These are phyloP conservation scores for Eupithecia centaureata DNA, from an alignment of 2,888 invertebrate genomes.

Conservation along the genomic window DNA sequence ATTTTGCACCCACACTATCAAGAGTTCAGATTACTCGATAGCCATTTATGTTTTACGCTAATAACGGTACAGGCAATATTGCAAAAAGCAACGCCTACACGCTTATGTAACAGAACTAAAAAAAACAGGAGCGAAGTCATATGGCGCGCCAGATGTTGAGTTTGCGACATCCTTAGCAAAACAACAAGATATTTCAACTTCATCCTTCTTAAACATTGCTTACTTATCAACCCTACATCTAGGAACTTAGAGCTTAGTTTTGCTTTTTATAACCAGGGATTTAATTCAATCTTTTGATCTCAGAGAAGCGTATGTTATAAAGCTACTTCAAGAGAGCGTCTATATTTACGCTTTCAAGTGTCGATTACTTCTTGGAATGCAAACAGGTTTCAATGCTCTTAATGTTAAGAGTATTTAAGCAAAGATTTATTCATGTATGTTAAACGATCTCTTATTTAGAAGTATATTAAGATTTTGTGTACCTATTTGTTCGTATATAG, in stretches of 20 bases:
- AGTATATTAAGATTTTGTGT: no score
- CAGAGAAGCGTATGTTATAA: not conserved
- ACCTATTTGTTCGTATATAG: no score
- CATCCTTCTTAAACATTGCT: not conserved
- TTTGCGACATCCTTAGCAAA: constrained; percentile 1
- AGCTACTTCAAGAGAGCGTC: constrained; percentile 1
- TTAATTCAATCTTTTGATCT: not conserved
- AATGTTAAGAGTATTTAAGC: not conserved
- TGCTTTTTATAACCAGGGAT: not conserved
- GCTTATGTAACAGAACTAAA: constrained; percentile 15
- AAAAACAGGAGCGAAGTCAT: constrained; percentile 18
- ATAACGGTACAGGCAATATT: not conserved
- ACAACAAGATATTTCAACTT: not conserved
- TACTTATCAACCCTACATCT: not conserved
- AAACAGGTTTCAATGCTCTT: not conserved
- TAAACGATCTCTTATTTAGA: not conserved
- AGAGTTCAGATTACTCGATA: constrained; percentile 3
- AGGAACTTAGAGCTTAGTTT: not conserved
- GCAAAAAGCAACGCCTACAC: constrained; percentile 16
- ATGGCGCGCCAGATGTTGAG: constrained; percentile 30
- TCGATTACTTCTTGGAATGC: not conserved
- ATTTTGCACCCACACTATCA: not conserved
- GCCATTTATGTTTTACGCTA: not conserved
- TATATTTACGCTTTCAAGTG: not conserved
- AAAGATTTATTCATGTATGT: not conserved